phyloP scores from a whole-genome alignment of 2,888 invertebrate species.

The Bellardia bayeri region DNA sequence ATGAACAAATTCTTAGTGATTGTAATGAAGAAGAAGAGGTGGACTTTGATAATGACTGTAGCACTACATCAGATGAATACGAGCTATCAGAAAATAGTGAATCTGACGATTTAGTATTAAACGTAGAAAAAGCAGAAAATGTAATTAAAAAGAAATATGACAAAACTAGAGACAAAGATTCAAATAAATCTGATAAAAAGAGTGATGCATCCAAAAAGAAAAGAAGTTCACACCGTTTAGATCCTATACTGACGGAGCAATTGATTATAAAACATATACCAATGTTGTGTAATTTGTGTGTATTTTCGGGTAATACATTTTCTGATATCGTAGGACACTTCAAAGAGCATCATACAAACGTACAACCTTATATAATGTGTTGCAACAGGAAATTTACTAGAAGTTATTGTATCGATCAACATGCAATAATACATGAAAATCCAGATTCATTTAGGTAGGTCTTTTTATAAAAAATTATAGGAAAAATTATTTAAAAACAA shows the following conservation, averaged over 20 bases:
- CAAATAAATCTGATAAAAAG: not conserved
- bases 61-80: slow-evolving; percentile 37
- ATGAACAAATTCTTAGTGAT: slow-evolving; percentile 13
- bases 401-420: slow-evolving; percentile 81
- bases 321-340: slow-evolving; percentile 81
- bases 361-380: slow-evolving; percentile 81
- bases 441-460: slow-evolving; percentile 83
- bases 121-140: not conserved
- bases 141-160: not conserved
- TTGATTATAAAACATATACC: slow-evolving; percentile 82
- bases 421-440: slow-evolving; percentile 82
- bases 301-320: slow-evolving; percentile 79
- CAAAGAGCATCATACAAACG: slow-evolving; percentile 78
- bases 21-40: not conserved
- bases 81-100: slow-evolving; percentile 49
- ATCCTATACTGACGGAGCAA: slow-evolving; percentile 77
- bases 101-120: not conserved
- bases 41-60: slow-evolving; percentile 29
- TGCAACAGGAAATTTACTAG: slow-evolving; percentile 82
- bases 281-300: slow-evolving; percentile 82
- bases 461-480: too few relatives aligned
- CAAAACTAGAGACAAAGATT: slow-evolving; percentile 24
- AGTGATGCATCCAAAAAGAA: slow-evolving; percentile 29
- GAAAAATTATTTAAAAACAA: too few relatives aligned
- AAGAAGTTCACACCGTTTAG: slow-evolving; percentile 45